phyloP scores from a whole-genome alignment of 2,888 invertebrate species.

The Charanyca ferruginea region DNA sequence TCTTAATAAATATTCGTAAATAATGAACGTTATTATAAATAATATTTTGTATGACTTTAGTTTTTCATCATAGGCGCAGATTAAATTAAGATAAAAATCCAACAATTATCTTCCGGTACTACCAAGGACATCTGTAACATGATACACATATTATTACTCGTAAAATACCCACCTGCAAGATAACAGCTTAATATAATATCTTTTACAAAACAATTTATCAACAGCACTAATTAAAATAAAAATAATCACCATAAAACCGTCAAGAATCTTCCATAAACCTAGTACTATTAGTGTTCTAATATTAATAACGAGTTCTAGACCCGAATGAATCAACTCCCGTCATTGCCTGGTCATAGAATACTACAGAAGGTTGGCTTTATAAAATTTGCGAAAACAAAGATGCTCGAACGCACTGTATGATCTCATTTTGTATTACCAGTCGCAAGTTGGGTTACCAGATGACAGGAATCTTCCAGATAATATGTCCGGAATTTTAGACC shows the following conservation, averaged over 20 bases:
- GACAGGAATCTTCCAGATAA: no score
- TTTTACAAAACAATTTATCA: background rate
- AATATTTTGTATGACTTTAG: no score
- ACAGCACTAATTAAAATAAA: background rate
- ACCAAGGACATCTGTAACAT: background rate
- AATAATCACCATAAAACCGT: conserved; percentile 40
- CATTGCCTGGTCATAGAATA: conserved; percentile 73
- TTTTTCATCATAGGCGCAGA: background rate
- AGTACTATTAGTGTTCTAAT: conserved; percentile 38
- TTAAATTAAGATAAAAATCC: background rate
- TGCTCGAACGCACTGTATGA: no score
- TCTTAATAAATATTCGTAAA: no score
- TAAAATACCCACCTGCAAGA: background rate
- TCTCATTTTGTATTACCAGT: no score
- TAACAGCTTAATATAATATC: background rate
- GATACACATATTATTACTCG: background rate
- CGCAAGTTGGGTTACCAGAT: no score
- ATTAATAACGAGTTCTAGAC: conserved; percentile 56
- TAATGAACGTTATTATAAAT: no score
- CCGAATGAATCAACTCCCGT: conserved; percentile 79
- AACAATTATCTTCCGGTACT: background rate
- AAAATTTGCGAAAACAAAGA: background rate
- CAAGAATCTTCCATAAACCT: conserved; percentile 25
- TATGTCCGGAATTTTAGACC: no score
- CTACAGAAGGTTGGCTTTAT: background rate